A percentile compares a stretch with the other conserved stretches of the same genome.
These are phyloP conservation scores for Cepaea nemoralis DNA, from an alignment of 1,140 invertebrate genomes.

Conservation along the genomic window DNA sequence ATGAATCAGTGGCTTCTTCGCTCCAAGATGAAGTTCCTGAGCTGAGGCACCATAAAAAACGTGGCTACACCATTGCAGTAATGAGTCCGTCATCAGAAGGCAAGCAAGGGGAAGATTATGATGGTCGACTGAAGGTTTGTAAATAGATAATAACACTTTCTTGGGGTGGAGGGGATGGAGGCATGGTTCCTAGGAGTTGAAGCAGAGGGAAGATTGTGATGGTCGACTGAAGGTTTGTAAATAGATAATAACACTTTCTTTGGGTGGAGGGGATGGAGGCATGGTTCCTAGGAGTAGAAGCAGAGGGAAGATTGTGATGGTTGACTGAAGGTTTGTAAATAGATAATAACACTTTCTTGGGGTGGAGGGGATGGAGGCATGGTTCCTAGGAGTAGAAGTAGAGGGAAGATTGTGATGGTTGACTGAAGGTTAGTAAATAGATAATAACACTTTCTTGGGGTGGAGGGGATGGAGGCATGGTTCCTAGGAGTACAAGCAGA, in stretches of 20 bases:
- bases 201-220: conserved; percentile 41
- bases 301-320: conserved; percentile 38
- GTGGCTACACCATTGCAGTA: conserved; percentile 88
- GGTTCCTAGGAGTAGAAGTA: too few relatives aligned
- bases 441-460: too few relatives aligned
- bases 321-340: conserved; percentile 28
- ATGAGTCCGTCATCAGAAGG: conserved; percentile 78
- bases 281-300: too few relatives aligned
- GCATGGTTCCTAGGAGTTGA: too few relatives aligned
- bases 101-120: conserved; percentile 42
- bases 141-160: too few relatives aligned
- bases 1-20: conserved; percentile 54
- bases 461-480: too few relatives aligned
- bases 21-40: conserved; percentile 60
- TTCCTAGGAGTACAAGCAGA: too few relatives aligned
- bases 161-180: too few relatives aligned
- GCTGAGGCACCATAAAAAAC: conserved; percentile 53
- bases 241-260: too few relatives aligned
- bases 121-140: conserved; percentile 28
- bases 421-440: conserved; percentile 30
- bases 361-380: too few relatives aligned
- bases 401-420: conserved; percentile 35
- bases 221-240: conserved; percentile 26
- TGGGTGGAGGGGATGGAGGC: too few relatives aligned
- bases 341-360: too few relatives aligned